These are phyloP conservation scores for Hoplias malabaricus DNA, from an alignment of 2,113 vertebrate species.

Conservation along the genomic window DNA sequence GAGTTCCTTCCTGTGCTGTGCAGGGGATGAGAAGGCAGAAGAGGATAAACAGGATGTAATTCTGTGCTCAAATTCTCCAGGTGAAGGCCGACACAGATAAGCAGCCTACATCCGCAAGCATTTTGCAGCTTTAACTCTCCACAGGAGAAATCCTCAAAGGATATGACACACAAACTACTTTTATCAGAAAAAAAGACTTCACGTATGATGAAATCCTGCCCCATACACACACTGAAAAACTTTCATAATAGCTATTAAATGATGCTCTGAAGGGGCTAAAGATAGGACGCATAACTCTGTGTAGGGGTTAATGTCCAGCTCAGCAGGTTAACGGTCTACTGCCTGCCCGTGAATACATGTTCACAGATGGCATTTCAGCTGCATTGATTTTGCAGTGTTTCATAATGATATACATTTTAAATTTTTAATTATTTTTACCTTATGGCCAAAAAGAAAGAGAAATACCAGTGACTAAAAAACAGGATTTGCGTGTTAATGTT, in stretches of 20 bases:
- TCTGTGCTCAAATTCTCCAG: neutral
- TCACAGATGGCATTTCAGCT: no score
- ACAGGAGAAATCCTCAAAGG: neutral
- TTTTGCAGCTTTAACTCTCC: neutral
- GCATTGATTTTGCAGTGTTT: no score
- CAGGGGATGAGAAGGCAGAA: neutral
- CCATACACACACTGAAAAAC: neutral
- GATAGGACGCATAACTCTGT: neutral
- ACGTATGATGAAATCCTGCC: no score
- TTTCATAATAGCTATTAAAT: neutral
- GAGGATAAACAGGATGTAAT: neutral
- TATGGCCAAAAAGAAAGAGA: no score
- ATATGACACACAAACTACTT: neutral
- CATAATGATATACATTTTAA: no score
- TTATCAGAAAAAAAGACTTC: neutral
- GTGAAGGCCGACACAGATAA: neutral
- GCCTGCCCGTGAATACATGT: no score
- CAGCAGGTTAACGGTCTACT: no score
- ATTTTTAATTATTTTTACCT: no score
- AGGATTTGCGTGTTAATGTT: no score
- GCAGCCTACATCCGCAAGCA: neutral
- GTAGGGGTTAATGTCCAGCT: no score
- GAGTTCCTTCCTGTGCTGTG: neutral
- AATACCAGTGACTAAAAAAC: no score
- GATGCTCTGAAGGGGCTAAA: neutral